Conservation (phyloP, 1,140 invertebrate genomes). For the Notospermus geniculatus region DNA sequence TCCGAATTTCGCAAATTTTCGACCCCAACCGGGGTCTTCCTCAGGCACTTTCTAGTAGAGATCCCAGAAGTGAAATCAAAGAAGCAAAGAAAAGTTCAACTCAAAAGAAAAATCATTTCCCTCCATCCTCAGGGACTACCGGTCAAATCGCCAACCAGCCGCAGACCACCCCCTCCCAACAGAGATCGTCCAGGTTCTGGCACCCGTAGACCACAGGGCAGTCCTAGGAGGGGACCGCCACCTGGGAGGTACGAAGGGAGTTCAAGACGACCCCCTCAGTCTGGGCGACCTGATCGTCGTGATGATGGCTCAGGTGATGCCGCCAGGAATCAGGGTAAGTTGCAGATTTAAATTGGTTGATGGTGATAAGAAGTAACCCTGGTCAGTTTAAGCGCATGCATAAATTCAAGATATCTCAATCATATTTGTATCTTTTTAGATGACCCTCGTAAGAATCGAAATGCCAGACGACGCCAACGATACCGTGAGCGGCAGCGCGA, state of each 20-base stretch:
- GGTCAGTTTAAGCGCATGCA: background rate
- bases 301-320: background rate
- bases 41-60: no score
- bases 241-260: no score
- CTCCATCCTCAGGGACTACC: background rate
- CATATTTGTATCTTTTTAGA: background rate
- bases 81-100: no score
- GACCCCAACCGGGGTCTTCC: no score
- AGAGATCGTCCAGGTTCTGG: no score
- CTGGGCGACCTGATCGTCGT: background rate
- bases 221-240: no score
- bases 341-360: background rate
- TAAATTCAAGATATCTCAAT: background rate
- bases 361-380: background rate
- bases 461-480: background rate
- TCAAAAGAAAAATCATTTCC: background rate
- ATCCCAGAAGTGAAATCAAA: no score
- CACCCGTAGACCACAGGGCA: no score
- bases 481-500: constrained; percentile 1
- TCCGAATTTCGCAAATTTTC: no score
- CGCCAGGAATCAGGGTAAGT: background rate
- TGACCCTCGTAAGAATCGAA: constrained; percentile 4
- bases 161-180: no score
- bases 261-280: background rate
- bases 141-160: background rate